Percentiles rank a stretch among this genome's conserved stretches.
phyloP scores from a whole-genome alignment of 2,113 vertebrate species.

The Pelvicachromis taeniatus region DNA sequence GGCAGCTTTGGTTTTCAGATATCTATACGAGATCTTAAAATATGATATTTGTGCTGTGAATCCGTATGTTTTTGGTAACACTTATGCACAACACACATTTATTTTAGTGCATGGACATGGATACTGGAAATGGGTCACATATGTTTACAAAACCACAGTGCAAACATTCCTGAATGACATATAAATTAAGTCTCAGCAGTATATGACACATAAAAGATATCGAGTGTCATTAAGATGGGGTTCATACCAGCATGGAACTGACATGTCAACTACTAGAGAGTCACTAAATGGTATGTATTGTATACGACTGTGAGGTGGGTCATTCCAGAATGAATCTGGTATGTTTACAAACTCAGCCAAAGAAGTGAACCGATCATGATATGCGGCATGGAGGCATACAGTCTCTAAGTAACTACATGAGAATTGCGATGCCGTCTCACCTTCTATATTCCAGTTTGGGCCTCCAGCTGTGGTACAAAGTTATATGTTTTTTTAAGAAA shows the following conservation, averaged over 20 bases:
- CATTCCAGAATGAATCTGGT: conserved; percentile 65
- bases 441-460: conserved; percentile 82
- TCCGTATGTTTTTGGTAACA: conserved; percentile 1
- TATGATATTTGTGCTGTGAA: background rate
- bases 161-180: conserved; percentile 54
- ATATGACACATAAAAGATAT: conserved; percentile 7
- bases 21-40: background rate
- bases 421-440: conserved; percentile 70
- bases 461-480: conserved; percentile 79
- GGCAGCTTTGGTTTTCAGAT: background rate
- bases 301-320: conserved; percentile 43
- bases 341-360: conserved; percentile 58
- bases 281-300: conserved; percentile 53
- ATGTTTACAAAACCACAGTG: conserved; percentile 55
- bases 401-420: conserved; percentile 69
- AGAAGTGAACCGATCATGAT: conserved; percentile 66
- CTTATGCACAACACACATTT: conserved; percentile 33
- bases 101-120: conserved; percentile 63
- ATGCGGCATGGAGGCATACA: conserved; percentile 64
- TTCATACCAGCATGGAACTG: conserved; percentile 60
- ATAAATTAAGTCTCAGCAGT: conserved; percentile 17
- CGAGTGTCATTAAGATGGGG: conserved; percentile 23
- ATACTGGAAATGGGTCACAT: conserved; percentile 69
- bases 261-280: conserved; percentile 48
- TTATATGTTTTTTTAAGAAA: conserved; percentile 64